phyloP scores from a whole-genome alignment of 2,888 invertebrate genomes.

The Aelia acuminata region DNA sequence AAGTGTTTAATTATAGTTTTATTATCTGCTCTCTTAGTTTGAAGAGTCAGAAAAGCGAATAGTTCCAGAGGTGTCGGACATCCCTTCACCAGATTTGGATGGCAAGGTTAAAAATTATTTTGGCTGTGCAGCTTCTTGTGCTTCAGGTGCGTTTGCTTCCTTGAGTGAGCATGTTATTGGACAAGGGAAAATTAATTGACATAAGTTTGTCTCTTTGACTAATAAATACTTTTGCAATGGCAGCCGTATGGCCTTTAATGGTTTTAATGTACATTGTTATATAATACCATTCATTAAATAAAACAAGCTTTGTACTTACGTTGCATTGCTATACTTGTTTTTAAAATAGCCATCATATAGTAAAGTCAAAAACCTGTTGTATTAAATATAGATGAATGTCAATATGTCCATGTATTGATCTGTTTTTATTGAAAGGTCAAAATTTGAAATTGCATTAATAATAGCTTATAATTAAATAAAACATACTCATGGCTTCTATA shows the following conservation, averaged over 20 bases:
- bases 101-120: slow-evolving; percentile 55
- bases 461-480: not conserved
- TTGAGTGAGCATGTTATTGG: slow-evolving; percentile 51
- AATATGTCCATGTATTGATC: not conserved
- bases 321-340: not conserved
- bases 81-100: slow-evolving; percentile 44
- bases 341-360: not conserved
- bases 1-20: slow-evolving; percentile 33
- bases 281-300: not conserved
- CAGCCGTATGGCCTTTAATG: not conserved
- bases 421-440: no score
- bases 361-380: not conserved
- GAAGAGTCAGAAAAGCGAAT: slow-evolving; percentile 48
- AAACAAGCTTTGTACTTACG: slow-evolving; percentile 3
- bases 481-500: not conserved
- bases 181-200: not conserved
- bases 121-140: slow-evolving; percentile 50
- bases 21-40: slow-evolving; percentile 54
- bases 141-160: slow-evolving; percentile 54
- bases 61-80: slow-evolving; percentile 41
- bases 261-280: not conserved
- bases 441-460: not conserved
- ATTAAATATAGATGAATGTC: not conserved
- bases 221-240: slow-evolving; percentile 9
- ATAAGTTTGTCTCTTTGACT: slow-evolving; percentile 25